phyloP scores from a whole-genome alignment of 2,113 vertebrate genomes.

The Murina feae region DNA sequence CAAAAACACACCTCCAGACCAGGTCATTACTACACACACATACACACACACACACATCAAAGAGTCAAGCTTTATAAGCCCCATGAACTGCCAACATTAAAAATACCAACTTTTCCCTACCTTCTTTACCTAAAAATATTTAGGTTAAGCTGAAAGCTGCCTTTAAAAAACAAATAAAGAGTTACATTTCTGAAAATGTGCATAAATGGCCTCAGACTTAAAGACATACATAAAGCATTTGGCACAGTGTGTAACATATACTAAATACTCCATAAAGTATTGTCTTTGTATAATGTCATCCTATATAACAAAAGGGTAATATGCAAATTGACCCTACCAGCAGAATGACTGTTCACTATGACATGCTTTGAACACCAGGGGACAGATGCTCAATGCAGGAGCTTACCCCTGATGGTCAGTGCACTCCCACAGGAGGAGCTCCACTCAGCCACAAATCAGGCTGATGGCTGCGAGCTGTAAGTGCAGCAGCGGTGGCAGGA shows the following conservation, averaged over 20 bases:
- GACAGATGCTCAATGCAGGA: too few species aligned
- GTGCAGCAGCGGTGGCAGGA: rapidly evolving
- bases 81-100: not conserved
- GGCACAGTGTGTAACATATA: not conserved
- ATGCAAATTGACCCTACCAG: too few species aligned
- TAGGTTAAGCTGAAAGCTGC: not conserved
- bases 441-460: too few species aligned
- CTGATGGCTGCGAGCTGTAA: too few species aligned
- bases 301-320: too few species aligned
- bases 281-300: not conserved
- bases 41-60: not conserved
- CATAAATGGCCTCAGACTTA: not conserved
- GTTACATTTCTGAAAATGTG: not conserved
- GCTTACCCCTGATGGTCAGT: too few species aligned
- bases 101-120: not conserved
- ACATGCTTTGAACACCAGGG: too few species aligned
- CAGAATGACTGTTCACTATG: too few species aligned
- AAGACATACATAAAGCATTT: not conserved
- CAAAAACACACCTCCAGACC: not conserved
- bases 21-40: not conserved
- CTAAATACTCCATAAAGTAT: not conserved
- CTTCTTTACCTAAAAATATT: not conserved
- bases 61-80: not conserved
- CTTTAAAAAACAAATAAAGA: not conserved
- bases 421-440: too few species aligned